Evolutionary conservation across 2,113 vertebrate species (phyloP), one percentile per base, ranked within the genome.

Genomic region (Ammodytes dubius): DNA sequence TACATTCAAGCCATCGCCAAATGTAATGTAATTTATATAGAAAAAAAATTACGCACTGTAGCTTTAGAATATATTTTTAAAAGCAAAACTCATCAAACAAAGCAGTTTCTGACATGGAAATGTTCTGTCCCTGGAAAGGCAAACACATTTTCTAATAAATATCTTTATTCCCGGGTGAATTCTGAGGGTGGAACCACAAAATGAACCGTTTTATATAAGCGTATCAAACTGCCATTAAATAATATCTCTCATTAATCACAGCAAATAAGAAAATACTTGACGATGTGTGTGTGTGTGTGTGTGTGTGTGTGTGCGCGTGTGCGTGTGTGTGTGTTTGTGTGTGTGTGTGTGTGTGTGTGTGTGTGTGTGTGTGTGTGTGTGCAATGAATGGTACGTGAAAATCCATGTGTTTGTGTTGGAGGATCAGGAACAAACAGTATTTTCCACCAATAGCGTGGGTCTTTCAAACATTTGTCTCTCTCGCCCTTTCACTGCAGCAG

Each of bases 401-500:
- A 61, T 19, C 9, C 58, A 64, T 0, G 0, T 72, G 79, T 76
- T 70, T 4, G 9, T 60, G 35, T 39, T 1, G 27, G 13, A 67
- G 8, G 4, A 35, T 76, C 46, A 65, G 50, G 27, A 79, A 42
- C 74, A 63, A 49, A 17, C 4, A 39, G 19, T 6, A 0, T 74
- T 85, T 76, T 54, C 61, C 69, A 27, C 27, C 50, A 17, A 84
- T 87, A 63, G 70, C 27, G 65, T 4, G 4, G 17, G 12, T 19
- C 45, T 37, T 60, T 68, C 71, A 78, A 70, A 69, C 82, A 78
- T 82, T 57, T 57, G 60, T 42, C 56, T n/a, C 43, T 11, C 17
- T 69, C 81, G 19, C 61, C 54, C 0, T 15, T 12, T 61, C 57
- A 15, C 43, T 65, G 70, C 74, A 56, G 43, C 40, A 14, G 59